phyloP scores from a whole-genome alignment of 2,113 vertebrate genomes.

The Nansenia antarctica region DNA sequence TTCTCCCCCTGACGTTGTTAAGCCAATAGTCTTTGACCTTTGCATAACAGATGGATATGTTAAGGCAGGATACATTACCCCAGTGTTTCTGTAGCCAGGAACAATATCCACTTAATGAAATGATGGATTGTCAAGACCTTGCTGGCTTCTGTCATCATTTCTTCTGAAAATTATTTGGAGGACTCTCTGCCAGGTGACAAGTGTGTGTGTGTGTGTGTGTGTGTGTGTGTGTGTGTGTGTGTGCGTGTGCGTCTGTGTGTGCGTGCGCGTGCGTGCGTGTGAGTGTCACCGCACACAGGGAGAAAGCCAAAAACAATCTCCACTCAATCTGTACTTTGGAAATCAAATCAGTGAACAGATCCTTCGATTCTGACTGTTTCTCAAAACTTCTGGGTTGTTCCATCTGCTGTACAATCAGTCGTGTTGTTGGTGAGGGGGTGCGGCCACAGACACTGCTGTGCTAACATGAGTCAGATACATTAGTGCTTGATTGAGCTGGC shows the following conservation, averaged over 20 bases:
- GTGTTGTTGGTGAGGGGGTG: too few species aligned
- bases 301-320: conserved; percentile 32
- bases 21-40: conserved; percentile 53
- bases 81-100: conserved; percentile 23
- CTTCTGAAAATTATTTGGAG: conserved; percentile 6
- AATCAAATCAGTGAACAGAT: neutral
- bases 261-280: too few species aligned
- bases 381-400: too few species aligned
- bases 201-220: too few species aligned
- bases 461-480: too few species aligned
- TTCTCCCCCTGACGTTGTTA: conserved; percentile 13
- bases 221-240: too few species aligned
- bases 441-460: too few species aligned
- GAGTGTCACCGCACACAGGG: conserved; percentile 22
- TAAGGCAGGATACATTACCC: conserved; percentile 28
- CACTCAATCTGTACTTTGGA: conserved; percentile 20
- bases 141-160: conserved; percentile 8
- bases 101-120: conserved; percentile 47
- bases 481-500: too few species aligned
- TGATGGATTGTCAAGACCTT: conserved; percentile 27
- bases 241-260: too few species aligned
- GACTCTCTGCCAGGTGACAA: conserved; percentile 16
- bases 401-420: too few species aligned
- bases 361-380: too few species aligned
- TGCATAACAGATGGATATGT: conserved; percentile 32